A percentile compares a stretch with the other conserved stretches of the same genome.
Evolutionary conservation across 2,888 invertebrate species (phyloP).

Genomic region (Seira musarum): DNA sequence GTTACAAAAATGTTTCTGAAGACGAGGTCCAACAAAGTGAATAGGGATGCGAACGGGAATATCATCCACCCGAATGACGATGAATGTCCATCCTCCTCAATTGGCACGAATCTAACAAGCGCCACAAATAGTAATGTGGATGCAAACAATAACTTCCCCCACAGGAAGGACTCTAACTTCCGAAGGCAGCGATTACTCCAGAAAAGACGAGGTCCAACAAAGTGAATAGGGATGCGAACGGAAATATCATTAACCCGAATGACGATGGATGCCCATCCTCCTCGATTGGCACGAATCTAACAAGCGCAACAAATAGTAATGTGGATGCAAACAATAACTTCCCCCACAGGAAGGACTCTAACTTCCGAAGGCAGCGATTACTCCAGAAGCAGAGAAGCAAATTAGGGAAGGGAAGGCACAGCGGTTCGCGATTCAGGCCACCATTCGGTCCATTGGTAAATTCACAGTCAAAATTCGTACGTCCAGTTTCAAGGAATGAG

Average conservation of each 20-base stretch:
- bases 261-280: too few species aligned
- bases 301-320: too few species aligned
- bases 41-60: too few species aligned
- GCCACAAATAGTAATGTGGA: too few species aligned
- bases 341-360: background rate
- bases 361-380: background rate
- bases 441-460: background rate
- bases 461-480: background rate
- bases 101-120: too few species aligned
- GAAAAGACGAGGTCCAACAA: background rate
- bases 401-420: background rate
- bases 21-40: too few species aligned
- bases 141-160: constrained; percentile 1
- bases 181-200: background rate
- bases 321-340: background rate
- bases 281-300: too few species aligned
- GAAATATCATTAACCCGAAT: too few species aligned
- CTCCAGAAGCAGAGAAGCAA: background rate
- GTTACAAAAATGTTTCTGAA: too few species aligned
- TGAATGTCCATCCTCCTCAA: too few species aligned
- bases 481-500: background rate
- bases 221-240: too few species aligned
- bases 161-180: background rate
- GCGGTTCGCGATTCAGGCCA: background rate
- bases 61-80: too few species aligned